Conservation (phyloP, 1,140 invertebrate genomes). For the Aricia agestis region DNA sequence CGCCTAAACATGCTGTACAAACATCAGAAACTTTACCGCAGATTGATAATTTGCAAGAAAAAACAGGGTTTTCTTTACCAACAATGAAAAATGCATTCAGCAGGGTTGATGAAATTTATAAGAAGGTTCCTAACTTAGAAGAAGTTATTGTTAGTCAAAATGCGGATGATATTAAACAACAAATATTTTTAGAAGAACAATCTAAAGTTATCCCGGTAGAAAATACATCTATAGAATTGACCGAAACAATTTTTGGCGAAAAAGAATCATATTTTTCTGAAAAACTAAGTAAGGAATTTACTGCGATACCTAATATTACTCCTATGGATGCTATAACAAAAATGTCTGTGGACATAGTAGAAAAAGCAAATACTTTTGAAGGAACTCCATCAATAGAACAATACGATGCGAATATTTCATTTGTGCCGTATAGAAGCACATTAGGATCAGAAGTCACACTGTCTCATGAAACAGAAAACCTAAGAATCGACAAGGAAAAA, state of each 20-base stretch:
- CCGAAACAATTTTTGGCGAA: conserved; percentile 54
- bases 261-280: conserved; percentile 40
- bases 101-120: conserved; percentile 58
- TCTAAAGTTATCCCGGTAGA: conserved; percentile 37
- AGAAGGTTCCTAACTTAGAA: conserved; percentile 53
- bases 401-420: conserved; percentile 38
- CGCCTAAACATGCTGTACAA: conserved; percentile 41
- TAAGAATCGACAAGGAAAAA: conserved; percentile 25
- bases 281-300: conserved; percentile 12
- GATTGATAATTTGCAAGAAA: conserved; percentile 46
- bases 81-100: conserved; percentile 38
- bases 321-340: conserved; percentile 50
- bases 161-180: conserved; percentile 36
- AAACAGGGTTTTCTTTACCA: conserved; percentile 30
- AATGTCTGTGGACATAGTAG: conserved; percentile 41
- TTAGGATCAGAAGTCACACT: conserved; percentile 50
- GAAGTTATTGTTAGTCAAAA: conserved; percentile 46
- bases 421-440: conserved; percentile 43
- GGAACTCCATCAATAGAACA: conserved; percentile 24
- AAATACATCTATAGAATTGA: conserved; percentile 45
- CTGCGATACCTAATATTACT: conserved; percentile 28
- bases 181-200: conserved; percentile 31
- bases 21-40: conserved; percentile 53
- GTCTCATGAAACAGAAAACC: conserved; percentile 32
- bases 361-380: conserved; percentile 49